Evolutionary conservation across 1,140 invertebrate genomes (phyloP), one percentile per base, ranked within the genome.

Genomic region (Bombus impatiens): DNA sequence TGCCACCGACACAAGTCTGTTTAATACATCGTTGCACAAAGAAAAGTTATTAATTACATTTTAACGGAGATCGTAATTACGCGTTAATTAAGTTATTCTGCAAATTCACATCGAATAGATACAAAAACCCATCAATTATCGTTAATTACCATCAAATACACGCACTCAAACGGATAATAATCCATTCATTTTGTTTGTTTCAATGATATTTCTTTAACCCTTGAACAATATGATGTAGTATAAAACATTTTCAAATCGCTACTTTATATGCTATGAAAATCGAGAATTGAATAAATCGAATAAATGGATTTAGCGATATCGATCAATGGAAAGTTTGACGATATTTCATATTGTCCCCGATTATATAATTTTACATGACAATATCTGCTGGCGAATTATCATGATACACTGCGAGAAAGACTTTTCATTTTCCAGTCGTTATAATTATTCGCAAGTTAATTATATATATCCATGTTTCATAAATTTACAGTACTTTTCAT

Each of bases 241-340:
- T 53, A 22, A 53, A 53, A 22, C 18, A 53, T 0, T 22, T 22
- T 53, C 18, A 53, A 53, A 22, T 22, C 6, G 47, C 18, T 53
- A 53, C 18, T 53, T 53, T 22, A 22, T 6, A 22, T 2, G 18
- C 47, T 53, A 22, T 53, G 18, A 22, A 53, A 53, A 22, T 53
- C 5, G 15, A 53, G 22, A 18, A 53, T 22, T 6, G 15, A 47
- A 18, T 6, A 47, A 47, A 47, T 47, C 1, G 15, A 6, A 47
- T 18, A 47, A 47, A 44, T 40, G 22, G 25, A 32, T 81, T 22
- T 5, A 59, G 15, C 42, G 13, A 37, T 35, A 82, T 82, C 12
- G 44, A n/a, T 84, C 59, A 57, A 84, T 84, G 53, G 62, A 70
- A 68, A 68, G 75, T 84, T 62, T 0, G 3, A 15, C 59, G 25